These are phyloP conservation scores for Vanessa tameamea DNA, from an alignment of 1,140 invertebrate species.

Conservation along the genomic window DNA sequence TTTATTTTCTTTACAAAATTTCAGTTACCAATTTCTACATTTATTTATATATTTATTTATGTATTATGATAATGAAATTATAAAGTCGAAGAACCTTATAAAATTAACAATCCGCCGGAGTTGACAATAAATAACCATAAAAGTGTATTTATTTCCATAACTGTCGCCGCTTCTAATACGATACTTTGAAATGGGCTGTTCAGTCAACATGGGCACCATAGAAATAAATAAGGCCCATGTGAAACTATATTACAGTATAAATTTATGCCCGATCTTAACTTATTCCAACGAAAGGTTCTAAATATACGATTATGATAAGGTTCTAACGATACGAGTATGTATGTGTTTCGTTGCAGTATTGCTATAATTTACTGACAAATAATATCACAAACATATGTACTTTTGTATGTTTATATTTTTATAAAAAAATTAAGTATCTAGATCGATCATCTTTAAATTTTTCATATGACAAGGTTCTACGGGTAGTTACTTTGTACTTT, in stretches of 20 bases:
- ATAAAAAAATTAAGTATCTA: no score
- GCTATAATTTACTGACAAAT: no score
- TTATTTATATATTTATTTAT: not conserved
- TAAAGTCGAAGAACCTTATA: not conserved
- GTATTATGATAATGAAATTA: not conserved
- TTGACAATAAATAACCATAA: conserved; percentile 12
- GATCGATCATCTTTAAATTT: not conserved
- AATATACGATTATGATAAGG: not conserved
- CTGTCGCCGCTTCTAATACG: not conserved
- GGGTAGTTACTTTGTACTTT: not conserved
- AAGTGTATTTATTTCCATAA: conserved; percentile 23
- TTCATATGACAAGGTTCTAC: not conserved
- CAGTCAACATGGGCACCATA: conserved; percentile 6
- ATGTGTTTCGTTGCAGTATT: no score
- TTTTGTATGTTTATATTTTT: no score
- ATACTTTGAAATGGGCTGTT: conserved; percentile 3
- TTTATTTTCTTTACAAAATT: not conserved
- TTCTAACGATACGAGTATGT: no score
- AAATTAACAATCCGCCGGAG: not conserved
- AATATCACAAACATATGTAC: no score
- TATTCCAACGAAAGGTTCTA: conserved; percentile 1
- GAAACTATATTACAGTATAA: not conserved
- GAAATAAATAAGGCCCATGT: conserved; percentile 8
- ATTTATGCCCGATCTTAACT: not conserved
- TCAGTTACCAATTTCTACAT: not conserved